Percentiles rank a stretch among this genome's conserved stretches.
Conservation (phyloP, 37 sponge, comb jelly and placozoan species). For the Halichondria panicea region DNA sequence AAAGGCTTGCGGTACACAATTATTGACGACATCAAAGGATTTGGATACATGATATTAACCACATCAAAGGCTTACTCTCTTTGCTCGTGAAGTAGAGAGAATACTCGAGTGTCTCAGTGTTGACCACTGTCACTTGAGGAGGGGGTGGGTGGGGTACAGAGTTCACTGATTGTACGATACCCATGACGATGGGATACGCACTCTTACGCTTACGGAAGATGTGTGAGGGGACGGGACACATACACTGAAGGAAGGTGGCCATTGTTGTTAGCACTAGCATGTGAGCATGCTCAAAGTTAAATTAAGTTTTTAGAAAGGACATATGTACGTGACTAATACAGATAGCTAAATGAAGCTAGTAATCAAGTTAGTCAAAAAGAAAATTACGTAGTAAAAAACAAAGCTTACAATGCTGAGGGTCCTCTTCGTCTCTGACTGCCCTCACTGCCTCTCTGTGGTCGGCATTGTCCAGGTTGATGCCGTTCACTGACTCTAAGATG, state of each 20-base stretch:
- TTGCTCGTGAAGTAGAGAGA: conserved; percentile 58
- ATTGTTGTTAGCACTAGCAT: too few species aligned
- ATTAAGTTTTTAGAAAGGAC: too few species aligned
- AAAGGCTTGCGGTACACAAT: too few species aligned
- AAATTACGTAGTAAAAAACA: not conserved
- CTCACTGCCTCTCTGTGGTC: conserved; percentile 67
- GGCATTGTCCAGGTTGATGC: conserved; percentile 45
- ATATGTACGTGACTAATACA: not conserved
- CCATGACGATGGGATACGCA: conserved; percentile 37
- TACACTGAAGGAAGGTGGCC: too few species aligned
- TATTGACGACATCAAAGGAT: too few species aligned
- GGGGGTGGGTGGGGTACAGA: conserved; percentile 22
- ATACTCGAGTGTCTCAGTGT: conserved; percentile 44
- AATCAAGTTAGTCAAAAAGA: not conserved
- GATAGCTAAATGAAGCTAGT: not conserved
- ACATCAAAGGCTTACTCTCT: conserved; percentile 47
- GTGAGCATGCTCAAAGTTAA: too few species aligned
- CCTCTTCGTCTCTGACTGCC: conserved; percentile 62
- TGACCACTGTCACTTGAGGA: not conserved
- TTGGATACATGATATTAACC: too few species aligned
- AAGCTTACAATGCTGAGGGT: conserved; percentile 34
- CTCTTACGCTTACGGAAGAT: conserved; percentile 27
- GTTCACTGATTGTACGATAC: conserved; percentile 31
- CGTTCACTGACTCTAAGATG: conserved; percentile 71
- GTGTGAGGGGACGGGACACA: too few species aligned